These are phyloP conservation scores for Ictidomys tridecemlineatus DNA, from an alignment of 2,113 vertebrate genomes.

Conservation along the genomic window DNA sequence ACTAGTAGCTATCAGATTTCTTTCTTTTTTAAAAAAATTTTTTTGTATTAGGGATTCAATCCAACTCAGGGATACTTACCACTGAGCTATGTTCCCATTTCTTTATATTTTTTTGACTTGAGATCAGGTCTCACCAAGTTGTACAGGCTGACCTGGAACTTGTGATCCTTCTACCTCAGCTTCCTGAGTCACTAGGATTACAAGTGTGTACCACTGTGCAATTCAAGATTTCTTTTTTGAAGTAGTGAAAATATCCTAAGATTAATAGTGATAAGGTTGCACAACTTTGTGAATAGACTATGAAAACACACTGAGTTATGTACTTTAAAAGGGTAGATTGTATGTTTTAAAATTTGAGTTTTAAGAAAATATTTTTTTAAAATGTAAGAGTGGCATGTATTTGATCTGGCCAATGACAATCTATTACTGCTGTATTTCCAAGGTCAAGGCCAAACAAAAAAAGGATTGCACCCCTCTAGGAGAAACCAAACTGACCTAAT, in stretches of 20 bases:
- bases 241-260: not conserved
- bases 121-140: too few species aligned
- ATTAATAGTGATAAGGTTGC: not conserved
- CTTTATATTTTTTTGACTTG: too few species aligned
- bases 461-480: not conserved
- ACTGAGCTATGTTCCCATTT: too few species aligned
- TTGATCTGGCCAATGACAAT: not conserved
- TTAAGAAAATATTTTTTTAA: not conserved
- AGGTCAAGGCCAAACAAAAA: not conserved
- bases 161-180: not conserved
- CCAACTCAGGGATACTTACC: too few species aligned
- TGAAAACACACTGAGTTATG: not conserved
- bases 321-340: not conserved
- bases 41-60: not conserved
- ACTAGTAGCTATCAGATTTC: not conserved
- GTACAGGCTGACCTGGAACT: too few species aligned
- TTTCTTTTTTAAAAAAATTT: too few species aligned
- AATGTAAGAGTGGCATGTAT: not conserved
- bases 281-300: not conserved
- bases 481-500: not conserved
- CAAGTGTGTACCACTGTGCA: not conserved
- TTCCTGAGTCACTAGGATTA: not conserved
- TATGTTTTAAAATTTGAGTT: not conserved
- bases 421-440: not conserved
- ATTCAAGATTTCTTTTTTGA: not conserved